Evolutionary conservation across 2,888 invertebrate genomes (phyloP), one percentile per base, ranked within the genome.

Genomic region (Geophilus truncorum): DNA sequence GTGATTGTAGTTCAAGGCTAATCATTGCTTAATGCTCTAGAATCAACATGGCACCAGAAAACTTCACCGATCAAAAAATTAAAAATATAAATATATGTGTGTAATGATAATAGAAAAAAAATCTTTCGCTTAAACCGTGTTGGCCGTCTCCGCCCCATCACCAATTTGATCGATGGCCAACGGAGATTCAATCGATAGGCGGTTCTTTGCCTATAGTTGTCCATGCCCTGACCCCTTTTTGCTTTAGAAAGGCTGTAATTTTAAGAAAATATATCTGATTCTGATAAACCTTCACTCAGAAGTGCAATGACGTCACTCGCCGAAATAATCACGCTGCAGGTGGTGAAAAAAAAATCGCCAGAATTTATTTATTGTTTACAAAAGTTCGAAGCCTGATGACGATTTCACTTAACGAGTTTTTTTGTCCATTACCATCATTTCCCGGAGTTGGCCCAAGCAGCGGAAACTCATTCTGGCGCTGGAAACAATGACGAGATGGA

Each of bases 91-190:
- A 25, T 7, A 25, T n/a, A n/a, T n/a, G n/a, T n/a, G n/a, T n/a
- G n/a, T n/a, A n/a, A n/a, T n/a, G n/a, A n/a, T n/a, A 62, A 62
- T 1, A 25, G 2, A 25, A 62, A 62, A 25, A 25, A 25, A 62
- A 25, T 12, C 1, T 6, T 62, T 62, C 9, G 1, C 1, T 62
- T 62, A 25, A 45, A 45, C 45, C 45, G 45, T 15, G 45, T 45
- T 45, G 45, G 45, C 40, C 40, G 45, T 62, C 62, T 62, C 62
- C 62, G 62, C 62, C 62, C 62, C 62, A 62, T 62, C 62, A 62
- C 62, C 62, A 62, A 62, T 62, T 62, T 62, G 62, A 62, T 62
- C 62, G 62, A 62, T 62, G 62, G 62, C 62, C 62, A 62, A 62
- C 62, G 25, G 23, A 25, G 62, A 62, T 62, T 25, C 62, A 62